Evolutionary conservation across 2,888 invertebrate genomes (phyloP).

Genomic region (Carcina quercana): DNA sequence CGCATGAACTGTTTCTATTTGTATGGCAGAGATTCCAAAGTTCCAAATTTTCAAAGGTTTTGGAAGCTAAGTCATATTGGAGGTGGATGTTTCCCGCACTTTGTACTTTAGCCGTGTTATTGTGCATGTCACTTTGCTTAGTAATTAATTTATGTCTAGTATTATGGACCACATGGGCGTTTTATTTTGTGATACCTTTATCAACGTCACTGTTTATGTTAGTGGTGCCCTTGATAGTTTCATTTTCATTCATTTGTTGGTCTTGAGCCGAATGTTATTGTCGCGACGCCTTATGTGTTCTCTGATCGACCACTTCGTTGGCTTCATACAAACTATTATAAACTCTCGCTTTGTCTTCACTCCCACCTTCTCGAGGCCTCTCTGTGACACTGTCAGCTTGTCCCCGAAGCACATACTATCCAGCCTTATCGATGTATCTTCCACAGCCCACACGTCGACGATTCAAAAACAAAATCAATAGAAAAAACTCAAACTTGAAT

Average conservation of each 20-base stretch:
- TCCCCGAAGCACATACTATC: conserved; percentile 51
- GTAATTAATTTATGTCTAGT: conserved; percentile 49
- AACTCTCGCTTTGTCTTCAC: conserved; percentile 58
- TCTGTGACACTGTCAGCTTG: conserved; percentile 63
- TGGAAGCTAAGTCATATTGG: conserved; percentile 39
- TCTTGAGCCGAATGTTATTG: conserved; percentile 62
- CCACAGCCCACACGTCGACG: conserved; percentile 42
- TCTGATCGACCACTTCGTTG: conserved; percentile 42
- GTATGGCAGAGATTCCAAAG: conserved; percentile 26
- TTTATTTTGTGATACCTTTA: conserved; percentile 75
- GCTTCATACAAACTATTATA: conserved; percentile 52
- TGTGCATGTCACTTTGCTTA: conserved; percentile 63
- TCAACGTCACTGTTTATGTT: conserved; percentile 70
- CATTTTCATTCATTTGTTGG: conserved; percentile 67
- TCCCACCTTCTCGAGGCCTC: conserved; percentile 51
- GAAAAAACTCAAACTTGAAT: conserved; percentile 31
- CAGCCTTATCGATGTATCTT: conserved; percentile 36
- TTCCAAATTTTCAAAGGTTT: conserved; percentile 10
- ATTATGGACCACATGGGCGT: conserved; percentile 64
- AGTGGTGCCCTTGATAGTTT: conserved; percentile 70
- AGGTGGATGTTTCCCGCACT: conserved; percentile 32
- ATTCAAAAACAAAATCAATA: conserved; percentile 27
- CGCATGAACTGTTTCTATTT: conserved; percentile 31
- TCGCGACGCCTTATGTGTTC: conserved; percentile 57
- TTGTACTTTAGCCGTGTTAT: conserved; percentile 36